Evolutionary conservation across 1,140 invertebrate species (phyloP), one percentile per base, ranked within the genome.

Genomic region (Drosophila simulans): DNA sequence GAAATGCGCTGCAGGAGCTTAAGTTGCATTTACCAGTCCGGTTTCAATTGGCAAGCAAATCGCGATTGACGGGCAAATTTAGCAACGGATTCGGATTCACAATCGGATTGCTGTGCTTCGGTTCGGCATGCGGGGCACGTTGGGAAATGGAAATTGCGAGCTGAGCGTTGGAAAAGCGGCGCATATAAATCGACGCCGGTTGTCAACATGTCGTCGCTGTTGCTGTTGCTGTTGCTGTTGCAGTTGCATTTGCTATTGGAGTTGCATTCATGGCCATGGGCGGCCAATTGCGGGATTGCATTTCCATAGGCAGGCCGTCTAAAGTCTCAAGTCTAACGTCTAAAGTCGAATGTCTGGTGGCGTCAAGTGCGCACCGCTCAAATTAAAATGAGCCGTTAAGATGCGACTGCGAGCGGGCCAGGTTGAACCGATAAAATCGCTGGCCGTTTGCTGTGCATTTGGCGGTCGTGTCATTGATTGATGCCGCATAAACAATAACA

Each of bases 151-250:
- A 57, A 78, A 78, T 71, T 34, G 25, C 31, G 4, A 31, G 46
- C 46, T 31, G 40, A 53, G 22, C 57, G 57, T 54, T 57, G 60
- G 60, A 72, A 78, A 70, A 54, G 48, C 63, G 59, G 70, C 48
- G 75, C 80, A 83, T 75, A 78, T 82, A 83, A 83, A 78, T 79
- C 75, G 69, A 81, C 65, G 80, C 64, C 75, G 56, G 71, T 60
- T 81, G 76, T 80, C 78, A 80, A 80, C 64, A 39, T 70, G 76
- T 78, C 48, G 48, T 49, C 48, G 48, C 7, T 15, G n/a, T 49
- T 7, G n/a, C 13, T 1, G 13, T 56, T 46, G 68, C 40, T 42
- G 17, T 43, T 31, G 27, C 27, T 10, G 8, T 31, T n/a, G n/a
- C n/a, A n/a, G n/a, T n/a, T n/a, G n/a, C n/a, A n/a, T n/a, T 10